These are phyloP conservation scores for Daboia siamensis DNA, from an alignment of 2,113 vertebrate species.

Conservation along the genomic window DNA sequence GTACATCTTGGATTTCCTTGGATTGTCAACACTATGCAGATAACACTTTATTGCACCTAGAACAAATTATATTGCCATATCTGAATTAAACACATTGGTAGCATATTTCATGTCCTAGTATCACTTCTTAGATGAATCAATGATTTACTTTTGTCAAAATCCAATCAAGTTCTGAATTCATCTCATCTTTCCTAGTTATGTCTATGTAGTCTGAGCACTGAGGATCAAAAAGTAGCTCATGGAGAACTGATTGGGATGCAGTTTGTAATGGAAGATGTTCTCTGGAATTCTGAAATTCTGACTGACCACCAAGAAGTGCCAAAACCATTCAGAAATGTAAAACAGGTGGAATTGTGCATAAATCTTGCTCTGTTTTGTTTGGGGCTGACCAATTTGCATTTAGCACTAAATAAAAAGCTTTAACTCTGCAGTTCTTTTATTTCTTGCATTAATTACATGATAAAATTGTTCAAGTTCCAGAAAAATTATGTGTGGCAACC, in stretches of 20 bases:
- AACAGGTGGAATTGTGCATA: slow-evolving; percentile 42
- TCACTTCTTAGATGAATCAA: background rate
- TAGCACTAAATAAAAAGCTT: background rate
- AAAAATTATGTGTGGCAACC: background rate
- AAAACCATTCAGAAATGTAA: background rate
- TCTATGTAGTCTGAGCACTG: slow-evolving; percentile 64
- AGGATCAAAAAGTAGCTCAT: slow-evolving; percentile 60
- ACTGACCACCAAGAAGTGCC: slow-evolving; percentile 18
- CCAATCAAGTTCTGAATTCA: background rate
- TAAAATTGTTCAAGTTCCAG: background rate
- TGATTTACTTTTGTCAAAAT: background rate
- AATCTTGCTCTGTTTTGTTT: background rate
- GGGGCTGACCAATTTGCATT: background rate
- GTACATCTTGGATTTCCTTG: background rate
- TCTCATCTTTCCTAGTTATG: slow-evolving; percentile 64
- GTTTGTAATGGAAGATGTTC: slow-evolving; percentile 69
- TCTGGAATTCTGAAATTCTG: slow-evolving; percentile 43
- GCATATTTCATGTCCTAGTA: background rate
- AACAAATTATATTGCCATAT: background rate
- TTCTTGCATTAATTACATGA: background rate
- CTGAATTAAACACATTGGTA: background rate
- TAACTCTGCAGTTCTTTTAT: no score
- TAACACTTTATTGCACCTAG: background rate
- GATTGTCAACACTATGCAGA: background rate
- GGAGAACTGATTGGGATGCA: slow-evolving; percentile 66